Conservation (phyloP, 2,888 invertebrate species). For the Latrodectus hesperus region DNA sequence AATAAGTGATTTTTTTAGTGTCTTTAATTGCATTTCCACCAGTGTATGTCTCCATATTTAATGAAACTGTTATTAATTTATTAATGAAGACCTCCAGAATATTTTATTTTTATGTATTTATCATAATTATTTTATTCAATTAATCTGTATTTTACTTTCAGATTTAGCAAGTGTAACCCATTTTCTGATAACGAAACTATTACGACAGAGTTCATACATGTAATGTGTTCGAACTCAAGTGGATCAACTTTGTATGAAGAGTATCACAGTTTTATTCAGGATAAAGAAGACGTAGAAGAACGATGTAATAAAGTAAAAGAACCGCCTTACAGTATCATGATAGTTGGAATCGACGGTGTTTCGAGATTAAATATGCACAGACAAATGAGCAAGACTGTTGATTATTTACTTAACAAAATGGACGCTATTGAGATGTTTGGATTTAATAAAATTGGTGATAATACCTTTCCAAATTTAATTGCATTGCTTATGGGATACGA, state of each 20-base stretch:
- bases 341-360: slow-evolving; percentile 90
- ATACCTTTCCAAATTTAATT: slow-evolving; percentile 75
- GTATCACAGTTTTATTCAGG: slow-evolving; percentile 62
- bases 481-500: slow-evolving; percentile 73
- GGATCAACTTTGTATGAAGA: slow-evolving; percentile 48
- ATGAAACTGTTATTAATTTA: no score
- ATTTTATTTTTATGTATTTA: background rate
- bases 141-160: slow-evolving; percentile 25
- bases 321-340: slow-evolving; percentile 77
- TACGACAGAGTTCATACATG: slow-evolving; percentile 54
- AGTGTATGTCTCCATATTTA: no score
- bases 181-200: slow-evolving; percentile 23
- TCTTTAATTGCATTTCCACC: no score
- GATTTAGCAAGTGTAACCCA: slow-evolving; percentile 14
- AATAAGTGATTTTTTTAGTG: no score
- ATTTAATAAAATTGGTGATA: slow-evolving; percentile 79
- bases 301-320: slow-evolving; percentile 32
- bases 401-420: slow-evolving; percentile 79
- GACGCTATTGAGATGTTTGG: slow-evolving; percentile 83
- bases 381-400: slow-evolving; percentile 83
- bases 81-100: no score
- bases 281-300: slow-evolving; percentile 53
- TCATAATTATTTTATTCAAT: background rate
- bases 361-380: slow-evolving; percentile 86
- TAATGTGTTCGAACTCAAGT: slow-evolving; percentile 30